Conservation (phyloP, 2,797 vertebrate species). For the Pangasius larnaudii region DNA sequence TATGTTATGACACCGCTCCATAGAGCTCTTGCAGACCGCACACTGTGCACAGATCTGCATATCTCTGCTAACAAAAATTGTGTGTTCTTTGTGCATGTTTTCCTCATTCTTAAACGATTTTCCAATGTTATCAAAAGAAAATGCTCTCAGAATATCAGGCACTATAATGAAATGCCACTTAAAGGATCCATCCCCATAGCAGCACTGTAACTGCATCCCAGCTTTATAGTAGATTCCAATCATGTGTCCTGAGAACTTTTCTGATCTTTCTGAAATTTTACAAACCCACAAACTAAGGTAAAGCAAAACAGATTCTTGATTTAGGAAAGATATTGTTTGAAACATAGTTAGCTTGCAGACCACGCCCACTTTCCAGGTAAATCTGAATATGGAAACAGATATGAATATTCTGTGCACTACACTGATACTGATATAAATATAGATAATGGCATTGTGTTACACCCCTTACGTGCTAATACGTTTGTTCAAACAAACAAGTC, state of each 20-base stretch:
- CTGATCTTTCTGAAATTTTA: not conserved
- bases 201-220: not conserved
- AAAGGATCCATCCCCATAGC: not conserved
- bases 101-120: not conserved
- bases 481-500: not conserved
- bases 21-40: not conserved
- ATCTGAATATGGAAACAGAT: not conserved
- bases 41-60: not conserved
- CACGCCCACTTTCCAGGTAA: not conserved
- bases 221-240: not conserved
- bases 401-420: not conserved
- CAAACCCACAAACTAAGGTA: not conserved
- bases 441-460: not conserved
- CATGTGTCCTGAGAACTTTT: not conserved
- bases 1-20: not conserved
- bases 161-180: not conserved
- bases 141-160: not conserved
- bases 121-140: not conserved
- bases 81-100: not conserved
- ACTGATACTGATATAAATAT: not conserved
- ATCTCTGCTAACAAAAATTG: not conserved
- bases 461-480: not conserved
- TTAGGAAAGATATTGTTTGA: not conserved
- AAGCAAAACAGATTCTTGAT: not conserved
- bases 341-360: not conserved